These are phyloP conservation scores for Torymus auratus DNA, from an alignment of 2,888 invertebrate species.

Conservation along the genomic window DNA sequence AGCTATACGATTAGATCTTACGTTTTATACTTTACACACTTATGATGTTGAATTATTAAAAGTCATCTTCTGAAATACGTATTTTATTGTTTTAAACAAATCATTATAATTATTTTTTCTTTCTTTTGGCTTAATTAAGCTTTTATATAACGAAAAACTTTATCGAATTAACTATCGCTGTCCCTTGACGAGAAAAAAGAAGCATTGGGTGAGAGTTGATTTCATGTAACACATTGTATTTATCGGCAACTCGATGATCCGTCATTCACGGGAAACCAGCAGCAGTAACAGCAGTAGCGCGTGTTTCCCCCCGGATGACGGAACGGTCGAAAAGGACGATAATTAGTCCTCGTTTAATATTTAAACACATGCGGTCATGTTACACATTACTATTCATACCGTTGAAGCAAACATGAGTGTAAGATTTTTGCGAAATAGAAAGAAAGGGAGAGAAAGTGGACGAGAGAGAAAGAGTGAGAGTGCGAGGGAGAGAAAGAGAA, in stretches of 20 bases:
- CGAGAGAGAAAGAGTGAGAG: constrained; percentile 22
- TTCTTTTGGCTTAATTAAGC: constrained; percentile 52
- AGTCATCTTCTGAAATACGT: constrained; percentile 14
- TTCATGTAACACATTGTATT: constrained; percentile 54
- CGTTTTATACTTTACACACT: constrained; percentile 46
- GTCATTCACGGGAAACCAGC: constrained; percentile 17
- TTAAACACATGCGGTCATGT: constrained; percentile 59
- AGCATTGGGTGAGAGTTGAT: constrained; percentile 52
- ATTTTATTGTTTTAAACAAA: constrained; percentile 34
- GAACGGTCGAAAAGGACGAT: constrained; percentile 53
- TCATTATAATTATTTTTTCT: constrained; percentile 50
- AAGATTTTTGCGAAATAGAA: constrained; percentile 20
- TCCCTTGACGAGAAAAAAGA: constrained; percentile 27
- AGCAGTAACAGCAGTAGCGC: neutral
- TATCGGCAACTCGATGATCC: constrained; percentile 54
- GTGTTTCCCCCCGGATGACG: constrained; percentile 22
- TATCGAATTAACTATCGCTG: constrained; percentile 49
- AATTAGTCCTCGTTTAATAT: constrained; percentile 59
- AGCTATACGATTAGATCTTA: constrained; percentile 42
- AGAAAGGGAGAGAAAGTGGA: constrained; percentile 10
- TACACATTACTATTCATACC: constrained; percentile 56
- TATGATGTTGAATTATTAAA: constrained; percentile 48
- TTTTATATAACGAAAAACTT: constrained; percentile 44
- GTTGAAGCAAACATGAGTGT: constrained; percentile 44
- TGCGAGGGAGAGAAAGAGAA: constrained; percentile 30